A percentile compares a stretch with the other conserved stretches of the same genome.
These are phyloP conservation scores for Phyllopteryx taeniolatus DNA, from an alignment of 2,113 vertebrate genomes.

Conservation along the genomic window DNA sequence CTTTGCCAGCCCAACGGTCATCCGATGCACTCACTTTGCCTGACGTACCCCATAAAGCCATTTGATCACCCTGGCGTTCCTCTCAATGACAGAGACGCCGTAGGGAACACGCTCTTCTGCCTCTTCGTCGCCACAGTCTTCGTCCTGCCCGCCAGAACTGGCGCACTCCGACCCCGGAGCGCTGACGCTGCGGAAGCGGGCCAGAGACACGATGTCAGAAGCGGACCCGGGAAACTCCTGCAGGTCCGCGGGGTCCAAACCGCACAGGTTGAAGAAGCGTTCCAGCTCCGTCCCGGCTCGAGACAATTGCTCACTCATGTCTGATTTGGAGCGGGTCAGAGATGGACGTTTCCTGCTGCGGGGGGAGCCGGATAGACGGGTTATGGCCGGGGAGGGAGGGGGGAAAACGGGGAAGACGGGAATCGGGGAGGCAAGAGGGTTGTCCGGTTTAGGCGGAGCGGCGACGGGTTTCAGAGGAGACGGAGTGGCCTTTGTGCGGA, in stretches of 20 bases:
- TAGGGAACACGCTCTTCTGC: slow-evolving; percentile 74
- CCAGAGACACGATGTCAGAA: slow-evolving; percentile 88
- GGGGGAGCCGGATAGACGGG: slow-evolving; percentile 57
- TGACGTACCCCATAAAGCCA: slow-evolving; percentile 89
- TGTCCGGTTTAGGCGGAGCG: slow-evolving; percentile 28
- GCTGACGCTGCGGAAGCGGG: slow-evolving; percentile 85
- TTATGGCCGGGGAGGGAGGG: slow-evolving; percentile 64
- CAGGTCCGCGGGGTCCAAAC: slow-evolving; percentile 84
- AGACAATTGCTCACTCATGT: slow-evolving; percentile 73
- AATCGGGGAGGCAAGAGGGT: not conserved
- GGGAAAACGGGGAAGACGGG: slow-evolving; percentile 16
- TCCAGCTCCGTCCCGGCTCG: slow-evolving; percentile 77
- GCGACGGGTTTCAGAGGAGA: slow-evolving; percentile 52
- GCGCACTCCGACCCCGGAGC: slow-evolving; percentile 83
- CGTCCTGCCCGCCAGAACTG: slow-evolving; percentile 48
- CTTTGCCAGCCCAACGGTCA: not conserved
- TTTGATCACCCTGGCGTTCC: slow-evolving; percentile 92
- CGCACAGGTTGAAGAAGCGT: slow-evolving; percentile 95
- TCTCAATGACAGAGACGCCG: slow-evolving; percentile 86
- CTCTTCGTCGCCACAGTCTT: slow-evolving; percentile 70
- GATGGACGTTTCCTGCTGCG: slow-evolving; percentile 73
- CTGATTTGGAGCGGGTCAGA: slow-evolving; percentile 73
- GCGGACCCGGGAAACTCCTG: slow-evolving; percentile 74
- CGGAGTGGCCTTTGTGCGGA: slow-evolving; percentile 4
- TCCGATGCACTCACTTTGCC: slow-evolving; percentile 67